A percentile compares a stretch with the other conserved stretches of the same genome.
phyloP scores from a whole-genome alignment of 1,140 invertebrate genomes.

The Drosophila kanapiae region DNA sequence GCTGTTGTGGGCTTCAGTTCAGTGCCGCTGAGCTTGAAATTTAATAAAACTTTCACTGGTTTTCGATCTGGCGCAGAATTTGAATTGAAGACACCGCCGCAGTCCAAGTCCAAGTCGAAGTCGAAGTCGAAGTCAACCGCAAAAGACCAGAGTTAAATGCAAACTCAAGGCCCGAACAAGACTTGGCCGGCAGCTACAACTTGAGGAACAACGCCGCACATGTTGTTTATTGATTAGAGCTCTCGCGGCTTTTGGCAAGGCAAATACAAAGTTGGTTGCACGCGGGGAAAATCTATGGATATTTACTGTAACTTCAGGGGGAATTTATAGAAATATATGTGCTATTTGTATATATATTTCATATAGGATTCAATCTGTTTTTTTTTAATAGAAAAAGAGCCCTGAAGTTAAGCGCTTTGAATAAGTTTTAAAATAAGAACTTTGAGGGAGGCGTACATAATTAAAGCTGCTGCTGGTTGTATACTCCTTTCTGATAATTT shows the following conservation, averaged over 20 bases:
- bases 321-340: not conserved
- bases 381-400: not conserved
- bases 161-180: slow-evolving; percentile 26
- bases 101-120: slow-evolving; percentile 12
- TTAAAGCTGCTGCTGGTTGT: too few species aligned
- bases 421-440: too few species aligned
- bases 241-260: slow-evolving; percentile 31
- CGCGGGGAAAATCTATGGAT: not conserved
- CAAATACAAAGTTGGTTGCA: slow-evolving; percentile 25
- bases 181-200: slow-evolving; percentile 29
- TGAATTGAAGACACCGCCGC: slow-evolving; percentile 50
- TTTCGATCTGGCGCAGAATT: slow-evolving; percentile 65
- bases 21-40: slow-evolving; percentile 31
- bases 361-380: rapidly evolving
- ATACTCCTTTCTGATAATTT: too few species aligned
- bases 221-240: slow-evolving; percentile 42
- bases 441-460: too few species aligned
- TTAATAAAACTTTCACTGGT: slow-evolving; percentile 81
- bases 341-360: not conserved
- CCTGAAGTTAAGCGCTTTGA: too few species aligned
- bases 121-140: slow-evolving; percentile 29
- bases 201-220: slow-evolving; percentile 27
- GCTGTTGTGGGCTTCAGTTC: slow-evolving; percentile 8
- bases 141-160: slow-evolving; percentile 20
- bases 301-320: not conserved